Conservation (phyloP, 2,797 vertebrate genomes). For the Rhinophrynus dorsalis region DNA sequence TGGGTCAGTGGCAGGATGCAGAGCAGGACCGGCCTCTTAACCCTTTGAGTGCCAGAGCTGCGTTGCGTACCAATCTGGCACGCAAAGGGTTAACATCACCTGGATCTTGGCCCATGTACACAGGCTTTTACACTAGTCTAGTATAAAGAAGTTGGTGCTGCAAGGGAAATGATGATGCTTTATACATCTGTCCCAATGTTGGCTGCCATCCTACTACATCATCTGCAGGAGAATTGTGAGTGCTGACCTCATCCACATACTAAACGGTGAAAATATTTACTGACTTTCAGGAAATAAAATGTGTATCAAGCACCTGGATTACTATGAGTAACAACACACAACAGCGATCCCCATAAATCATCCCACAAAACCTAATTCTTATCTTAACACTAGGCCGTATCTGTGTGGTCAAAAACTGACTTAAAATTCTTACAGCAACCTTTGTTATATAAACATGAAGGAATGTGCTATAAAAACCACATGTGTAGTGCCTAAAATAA, state of each 20-base stretch:
- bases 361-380: slow-evolving; percentile 10
- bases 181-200: no score
- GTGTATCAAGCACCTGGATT: slow-evolving; percentile 31
- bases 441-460: slow-evolving; percentile 4
- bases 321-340: slow-evolving; percentile 9
- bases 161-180: no score
- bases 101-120: no score
- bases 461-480: slow-evolving; percentile 42
- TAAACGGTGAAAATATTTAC: slow-evolving; percentile 10
- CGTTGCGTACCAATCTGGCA: no score
- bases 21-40: no score
- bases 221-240: no score
- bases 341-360: slow-evolving; percentile 34
- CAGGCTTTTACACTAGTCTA: no score
- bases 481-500: slow-evolving; percentile 15
- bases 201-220: no score
- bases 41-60: no score
- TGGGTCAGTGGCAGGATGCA: no score
- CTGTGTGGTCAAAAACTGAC: slow-evolving; percentile 40
- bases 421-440: slow-evolving; percentile 33
- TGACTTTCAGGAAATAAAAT: slow-evolving; percentile 20
- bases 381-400: slow-evolving; percentile 22
- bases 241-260: slow-evolving; percentile 4
- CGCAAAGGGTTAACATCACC: no score
- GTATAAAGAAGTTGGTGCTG: no score